Evolutionary conservation across 30 jellyfish, hydroid and myxozoan genomes (phyloP).

Genomic region (Cassiopea andromeda): DNA sequence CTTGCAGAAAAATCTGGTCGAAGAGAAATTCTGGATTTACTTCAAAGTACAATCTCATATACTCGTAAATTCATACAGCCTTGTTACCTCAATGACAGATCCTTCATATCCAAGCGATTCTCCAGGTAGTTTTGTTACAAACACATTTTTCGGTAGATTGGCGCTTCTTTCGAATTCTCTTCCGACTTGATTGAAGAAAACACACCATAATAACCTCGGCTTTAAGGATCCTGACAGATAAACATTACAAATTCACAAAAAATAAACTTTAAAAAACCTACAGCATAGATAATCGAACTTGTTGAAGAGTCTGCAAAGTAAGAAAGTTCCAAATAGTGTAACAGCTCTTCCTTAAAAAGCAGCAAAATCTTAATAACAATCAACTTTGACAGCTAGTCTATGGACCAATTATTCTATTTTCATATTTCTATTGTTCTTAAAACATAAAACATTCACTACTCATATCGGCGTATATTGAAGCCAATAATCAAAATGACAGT

Average conservation of each 20-base stretch:
- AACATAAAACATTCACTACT: too few species aligned
- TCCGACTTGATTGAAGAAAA: slow-evolving; percentile 17
- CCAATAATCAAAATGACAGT: too few species aligned
- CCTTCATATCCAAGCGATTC: slow-evolving; percentile 27
- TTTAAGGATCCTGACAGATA: not conserved
- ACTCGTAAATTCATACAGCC: not conserved
- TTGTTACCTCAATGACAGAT: not conserved
- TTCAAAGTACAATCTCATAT: not conserved
- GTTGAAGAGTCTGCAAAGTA: too few species aligned
- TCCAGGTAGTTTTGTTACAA: slow-evolving; percentile 28
- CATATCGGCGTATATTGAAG: too few species aligned
- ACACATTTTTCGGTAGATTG: slow-evolving; percentile 16
- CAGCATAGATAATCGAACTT: not conserved
- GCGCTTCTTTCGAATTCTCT: not conserved
- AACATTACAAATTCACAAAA: not conserved
- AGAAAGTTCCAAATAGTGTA: too few species aligned
- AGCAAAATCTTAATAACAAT: too few species aligned
- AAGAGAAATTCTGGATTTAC: too few species aligned
- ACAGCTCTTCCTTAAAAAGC: too few species aligned
- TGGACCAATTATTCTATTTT: too few species aligned
- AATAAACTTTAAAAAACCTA: not conserved
- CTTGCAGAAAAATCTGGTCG: not conserved
- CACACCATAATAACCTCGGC: slow-evolving; percentile 38
- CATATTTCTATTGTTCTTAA: too few species aligned
- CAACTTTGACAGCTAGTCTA: too few species aligned